Evolutionary conservation across 2,113 vertebrate genomes (phyloP), one percentile per base, ranked within the genome.

Genomic region (Bubalus kerabau): DNA sequence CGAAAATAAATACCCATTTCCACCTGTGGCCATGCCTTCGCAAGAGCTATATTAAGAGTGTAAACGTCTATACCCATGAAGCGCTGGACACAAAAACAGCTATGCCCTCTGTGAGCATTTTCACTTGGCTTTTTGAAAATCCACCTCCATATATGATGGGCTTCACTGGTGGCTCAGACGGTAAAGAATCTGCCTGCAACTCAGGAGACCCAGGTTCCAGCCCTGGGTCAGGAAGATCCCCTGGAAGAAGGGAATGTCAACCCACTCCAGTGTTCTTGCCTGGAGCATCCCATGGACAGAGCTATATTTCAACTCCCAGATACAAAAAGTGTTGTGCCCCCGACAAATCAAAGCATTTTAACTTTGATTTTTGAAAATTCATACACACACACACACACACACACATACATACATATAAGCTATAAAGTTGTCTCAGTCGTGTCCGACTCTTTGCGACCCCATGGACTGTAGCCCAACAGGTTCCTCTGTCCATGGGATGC

Each of bases 11-110:
- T 0, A 19, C 23, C 30, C 7, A 0, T 1, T 12, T 28, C 48
- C 46, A 48, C 7, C 48, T 3, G 46, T 0, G 54, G 26, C 2
- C 7, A 0, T 0, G 13, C 40, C 1, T 56, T 24, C 10, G 32
- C 24, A 50, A 48, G 11, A 23, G 3, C 17, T 16, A 1, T 28
- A 16, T 16, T 23, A 16, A 11, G 36, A 26, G 11, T 2, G 12
- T 3, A 13, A 76, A 14, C 1, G 6, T 76, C 36, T 13, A 36
- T 13, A 7, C 23, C 11, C 36, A 2, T 2, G 36, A 74, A 74
- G 21, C 11, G 0, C 12, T 7, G 21, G 36, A 7, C 23, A 6
- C 71, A 43, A 11, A 43, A 6, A 3, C 10, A 40, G 19, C 19
- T 40, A 71, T 6, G n/a, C 10, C 5, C 2, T 0, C 67, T 1